phyloP scores from a whole-genome alignment of 2,888 invertebrate species.

The Ennomos fuscantarius region DNA sequence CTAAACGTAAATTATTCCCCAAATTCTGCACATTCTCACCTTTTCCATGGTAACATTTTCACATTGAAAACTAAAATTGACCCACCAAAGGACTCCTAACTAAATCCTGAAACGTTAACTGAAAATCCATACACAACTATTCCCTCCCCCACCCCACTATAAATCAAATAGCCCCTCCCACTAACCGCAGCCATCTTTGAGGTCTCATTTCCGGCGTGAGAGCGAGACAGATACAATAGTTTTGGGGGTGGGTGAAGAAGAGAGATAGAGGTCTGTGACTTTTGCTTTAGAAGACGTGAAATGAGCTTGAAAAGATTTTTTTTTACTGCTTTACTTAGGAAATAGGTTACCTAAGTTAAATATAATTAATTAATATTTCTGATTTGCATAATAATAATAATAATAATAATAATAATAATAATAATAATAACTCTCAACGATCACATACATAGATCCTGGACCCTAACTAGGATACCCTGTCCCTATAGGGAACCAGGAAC shows the following conservation, averaged over 20 bases:
- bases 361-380: background rate
- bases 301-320: slow-evolving; percentile 7
- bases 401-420: too few relatives aligned
- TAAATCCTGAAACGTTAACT: slow-evolving; percentile 40
- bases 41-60: background rate
- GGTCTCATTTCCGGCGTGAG: slow-evolving; percentile 75
- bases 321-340: background rate
- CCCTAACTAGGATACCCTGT: too few relatives aligned
- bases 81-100: slow-evolving; percentile 27
- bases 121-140: slow-evolving; percentile 46
- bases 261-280: slow-evolving; percentile 47
- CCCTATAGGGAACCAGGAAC: too few relatives aligned
- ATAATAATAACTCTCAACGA: too few relatives aligned
- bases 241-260: slow-evolving; percentile 46
- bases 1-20: background rate
- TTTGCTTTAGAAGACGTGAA: slow-evolving; percentile 42
- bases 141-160: slow-evolving; percentile 59
- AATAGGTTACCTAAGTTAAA: background rate
- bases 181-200: slow-evolving; percentile 83
- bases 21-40: background rate
- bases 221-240: slow-evolving; percentile 54
- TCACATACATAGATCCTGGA: too few relatives aligned
- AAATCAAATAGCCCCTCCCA: slow-evolving; percentile 81
- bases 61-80: slow-evolving; percentile 30
- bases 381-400: too few relatives aligned